phyloP scores from a whole-genome alignment of 2,113 vertebrate species.

The Ameiurus melas region DNA sequence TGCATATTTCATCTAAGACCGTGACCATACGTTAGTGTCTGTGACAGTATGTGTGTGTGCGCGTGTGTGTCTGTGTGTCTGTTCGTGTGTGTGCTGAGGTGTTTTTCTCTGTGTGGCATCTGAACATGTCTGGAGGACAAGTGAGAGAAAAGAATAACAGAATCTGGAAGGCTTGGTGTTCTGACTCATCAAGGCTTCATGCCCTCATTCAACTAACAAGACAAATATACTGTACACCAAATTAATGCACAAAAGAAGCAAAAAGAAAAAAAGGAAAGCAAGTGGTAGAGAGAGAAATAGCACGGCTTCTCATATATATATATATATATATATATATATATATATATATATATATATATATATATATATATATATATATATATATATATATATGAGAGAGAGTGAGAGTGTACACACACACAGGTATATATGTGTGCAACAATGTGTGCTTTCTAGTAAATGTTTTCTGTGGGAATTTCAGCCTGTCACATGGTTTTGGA shows the following conservation, averaged over 20 bases:
- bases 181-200: slow-evolving; percentile 29
- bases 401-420: too few relatives aligned
- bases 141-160: slow-evolving; percentile 4
- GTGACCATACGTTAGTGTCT: neutral
- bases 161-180: slow-evolving; percentile 27
- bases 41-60: slow-evolving; percentile 12
- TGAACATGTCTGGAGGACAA: slow-evolving; percentile 9
- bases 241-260: neutral
- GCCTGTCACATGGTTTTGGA: too few relatives aligned
- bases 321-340: neutral
- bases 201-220: neutral
- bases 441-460: neutral
- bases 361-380: too few relatives aligned
- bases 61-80: slow-evolving; percentile 24
- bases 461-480: neutral
- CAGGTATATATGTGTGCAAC: neutral
- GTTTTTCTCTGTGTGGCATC: slow-evolving; percentile 1
- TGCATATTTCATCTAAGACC: slow-evolving; percentile 26
- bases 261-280: neutral
- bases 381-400: too few relatives aligned
- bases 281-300: neutral
- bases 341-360: too few relatives aligned
- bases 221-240: neutral
- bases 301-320: neutral
- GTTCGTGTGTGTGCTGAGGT: slow-evolving; percentile 10